A percentile compares a stretch with the other conserved stretches of the same genome.
Evolutionary conservation across 2,113 vertebrate species (phyloP).

Genomic region (Chloropsis hardwickii): DNA sequence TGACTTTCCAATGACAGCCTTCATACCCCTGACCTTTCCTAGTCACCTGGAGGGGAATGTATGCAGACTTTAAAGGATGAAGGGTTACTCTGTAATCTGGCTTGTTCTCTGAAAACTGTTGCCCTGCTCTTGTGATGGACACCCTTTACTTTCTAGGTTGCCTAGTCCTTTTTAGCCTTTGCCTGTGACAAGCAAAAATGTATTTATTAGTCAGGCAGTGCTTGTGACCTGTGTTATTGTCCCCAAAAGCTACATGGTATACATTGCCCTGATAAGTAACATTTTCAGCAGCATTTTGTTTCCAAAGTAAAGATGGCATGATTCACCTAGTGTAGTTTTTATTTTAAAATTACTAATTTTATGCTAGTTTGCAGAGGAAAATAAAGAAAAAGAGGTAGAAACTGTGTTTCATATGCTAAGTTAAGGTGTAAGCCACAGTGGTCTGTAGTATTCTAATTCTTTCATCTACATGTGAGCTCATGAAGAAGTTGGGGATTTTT

Average conservation of each 20-base stretch:
- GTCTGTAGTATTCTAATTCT: not conserved
- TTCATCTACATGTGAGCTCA: not conserved
- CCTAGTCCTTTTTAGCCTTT: not conserved
- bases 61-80: not conserved
- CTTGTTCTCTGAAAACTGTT: not conserved
- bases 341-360: constrained; percentile 5
- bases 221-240: not conserved
- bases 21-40: not conserved
- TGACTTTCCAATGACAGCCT: not conserved
- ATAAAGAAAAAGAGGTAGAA: not conserved
- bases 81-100: not conserved
- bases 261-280: not conserved
- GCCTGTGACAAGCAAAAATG: not conserved
- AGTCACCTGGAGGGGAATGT: not conserved
- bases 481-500: not conserved
- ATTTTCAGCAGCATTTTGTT: constrained; percentile 16
- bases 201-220: not conserved
- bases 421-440: not conserved
- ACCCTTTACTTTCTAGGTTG: not conserved
- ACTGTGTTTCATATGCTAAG: not conserved
- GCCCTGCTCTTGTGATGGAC: not conserved
- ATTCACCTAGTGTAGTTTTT: not conserved
- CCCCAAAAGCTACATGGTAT: not conserved
- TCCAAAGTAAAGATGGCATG: not conserved
- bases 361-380: not conserved